Percentiles rank a stretch among this genome's conserved stretches.
Conservation (phyloP, 2,888 invertebrate species). For the Drosophila stalkeri region DNA sequence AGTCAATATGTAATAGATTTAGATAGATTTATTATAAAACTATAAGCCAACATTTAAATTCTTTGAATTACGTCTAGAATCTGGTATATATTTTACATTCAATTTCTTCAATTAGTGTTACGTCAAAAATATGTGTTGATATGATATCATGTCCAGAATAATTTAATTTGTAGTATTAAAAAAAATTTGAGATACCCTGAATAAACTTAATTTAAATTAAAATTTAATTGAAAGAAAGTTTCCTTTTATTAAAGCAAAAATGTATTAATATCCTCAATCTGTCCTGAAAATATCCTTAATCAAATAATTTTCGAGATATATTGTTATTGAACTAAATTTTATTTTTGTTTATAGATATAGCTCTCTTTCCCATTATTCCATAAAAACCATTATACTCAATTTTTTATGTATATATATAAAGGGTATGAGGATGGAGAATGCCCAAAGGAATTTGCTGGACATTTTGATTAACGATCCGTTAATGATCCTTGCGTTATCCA, state of each 20-base stretch:
- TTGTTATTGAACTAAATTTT: background rate
- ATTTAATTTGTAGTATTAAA: too few relatives aligned
- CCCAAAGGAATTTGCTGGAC: constrained; percentile 2
- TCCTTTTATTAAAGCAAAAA: too few relatives aligned
- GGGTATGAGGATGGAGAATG: background rate
- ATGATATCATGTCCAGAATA: too few relatives aligned
- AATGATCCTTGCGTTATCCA: constrained; percentile 67
- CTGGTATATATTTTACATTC: background rate
- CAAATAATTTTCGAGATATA: background rate
- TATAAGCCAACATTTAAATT: background rate
- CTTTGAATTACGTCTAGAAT: background rate
- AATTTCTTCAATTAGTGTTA: background rate
- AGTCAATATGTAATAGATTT: background rate
- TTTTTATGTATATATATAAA: background rate
- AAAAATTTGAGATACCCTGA: too few relatives aligned
- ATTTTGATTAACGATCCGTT: constrained; percentile 49
- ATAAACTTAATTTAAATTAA: too few relatives aligned
- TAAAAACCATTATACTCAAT: background rate
- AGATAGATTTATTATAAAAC: background rate
- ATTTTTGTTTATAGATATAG: background rate
- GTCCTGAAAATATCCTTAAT: too few relatives aligned
- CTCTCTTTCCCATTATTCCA: background rate
- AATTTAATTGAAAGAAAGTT: too few relatives aligned
- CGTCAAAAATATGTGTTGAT: background rate
- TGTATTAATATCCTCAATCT: too few relatives aligned